Base-by-base conservation (phyloP, 2,888 invertebrate species). In the Bimastos eiseni region DNA sequence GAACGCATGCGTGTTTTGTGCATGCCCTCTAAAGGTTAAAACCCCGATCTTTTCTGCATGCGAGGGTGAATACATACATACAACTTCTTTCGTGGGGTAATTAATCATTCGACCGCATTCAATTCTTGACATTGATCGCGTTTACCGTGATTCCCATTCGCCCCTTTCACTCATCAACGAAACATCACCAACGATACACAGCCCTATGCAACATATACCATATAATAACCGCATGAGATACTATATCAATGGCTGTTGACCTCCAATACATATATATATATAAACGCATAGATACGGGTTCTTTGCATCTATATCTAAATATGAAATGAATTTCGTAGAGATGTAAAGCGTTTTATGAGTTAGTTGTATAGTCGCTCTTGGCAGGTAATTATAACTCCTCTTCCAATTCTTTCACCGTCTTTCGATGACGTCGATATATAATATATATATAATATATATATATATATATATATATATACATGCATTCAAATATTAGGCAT, bases 351-450 rank as follows among this genome's bases (percentile, higher is more conserved):
- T n/a, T 70, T 70, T 41, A n/a, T 70, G n/a, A 1, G 49, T 49
- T n/a, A n/a, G 11, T 70, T 30, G 70, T 70, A n/a, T n/a, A 30
- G 30, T 70, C n/a, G 70, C n/a, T 5, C 30, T n/a, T 30, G 70
- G 70, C 70, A 70, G 70, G 70, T n/a, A 70, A 70, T 70, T 70
- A 70, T 70, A 70, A 70, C 30, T 70, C n/a, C 70, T n/a, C n/a
- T 70, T 70, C 30, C 8, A 70, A 70, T n/a, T 70, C 70, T 70
- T 30, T 70, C 70, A 70, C 30, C 70, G 70, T 30, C 70, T 30
- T 8, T 70, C 70, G 24, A 6, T 49, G 5, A 24, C 6, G 49
- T 24, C 21, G 49, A 49, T 49, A 49, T 44, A 44, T 24, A 24
- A 49, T 49, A 49, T 49, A 49, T 49, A 24, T 24, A n/a, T 49